These are phyloP conservation scores for Archips xylosteana DNA, from an alignment of 2,888 invertebrate species.

Conservation along the genomic window DNA sequence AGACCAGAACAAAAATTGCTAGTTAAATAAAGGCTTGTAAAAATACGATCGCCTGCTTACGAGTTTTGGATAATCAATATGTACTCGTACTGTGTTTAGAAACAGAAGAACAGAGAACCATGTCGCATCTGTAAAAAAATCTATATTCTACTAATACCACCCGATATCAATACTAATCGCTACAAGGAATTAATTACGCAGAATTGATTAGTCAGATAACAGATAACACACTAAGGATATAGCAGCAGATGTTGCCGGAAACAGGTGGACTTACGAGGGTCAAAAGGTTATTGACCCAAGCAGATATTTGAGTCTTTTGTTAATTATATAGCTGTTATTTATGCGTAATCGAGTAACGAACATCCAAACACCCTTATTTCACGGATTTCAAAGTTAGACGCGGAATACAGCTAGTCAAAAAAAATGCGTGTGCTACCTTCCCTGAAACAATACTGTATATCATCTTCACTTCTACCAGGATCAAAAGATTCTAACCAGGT, in stretches of 20 bases:
- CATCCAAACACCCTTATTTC: too few species aligned
- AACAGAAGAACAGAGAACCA: not conserved
- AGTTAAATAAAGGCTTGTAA: too few species aligned
- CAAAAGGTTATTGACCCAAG: not conserved
- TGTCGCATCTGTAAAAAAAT: not conserved
- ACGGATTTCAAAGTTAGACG: too few species aligned
- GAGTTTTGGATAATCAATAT: too few species aligned
- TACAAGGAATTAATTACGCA: constrained; percentile 27
- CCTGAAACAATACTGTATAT: not conserved
- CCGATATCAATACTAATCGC: constrained; percentile 25
- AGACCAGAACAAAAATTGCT: too few species aligned
- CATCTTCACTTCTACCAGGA: not conserved
- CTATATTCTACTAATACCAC: constrained; percentile 17
- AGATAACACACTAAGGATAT: not conserved
- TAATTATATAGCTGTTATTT: not conserved
- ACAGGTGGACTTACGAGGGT: not conserved
- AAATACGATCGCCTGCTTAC: too few species aligned
- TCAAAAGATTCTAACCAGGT: not conserved
- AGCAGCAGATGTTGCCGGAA: not conserved
- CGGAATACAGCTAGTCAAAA: too few species aligned
- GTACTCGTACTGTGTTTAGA: too few species aligned
- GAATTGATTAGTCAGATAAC: constrained; percentile 6
- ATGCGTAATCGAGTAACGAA: not conserved
- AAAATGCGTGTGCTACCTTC: too few species aligned
- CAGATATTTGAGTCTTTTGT: not conserved